These are phyloP conservation scores for Clanis bilineata DNA, from an alignment of 2,888 invertebrate genomes.

Conservation along the genomic window DNA sequence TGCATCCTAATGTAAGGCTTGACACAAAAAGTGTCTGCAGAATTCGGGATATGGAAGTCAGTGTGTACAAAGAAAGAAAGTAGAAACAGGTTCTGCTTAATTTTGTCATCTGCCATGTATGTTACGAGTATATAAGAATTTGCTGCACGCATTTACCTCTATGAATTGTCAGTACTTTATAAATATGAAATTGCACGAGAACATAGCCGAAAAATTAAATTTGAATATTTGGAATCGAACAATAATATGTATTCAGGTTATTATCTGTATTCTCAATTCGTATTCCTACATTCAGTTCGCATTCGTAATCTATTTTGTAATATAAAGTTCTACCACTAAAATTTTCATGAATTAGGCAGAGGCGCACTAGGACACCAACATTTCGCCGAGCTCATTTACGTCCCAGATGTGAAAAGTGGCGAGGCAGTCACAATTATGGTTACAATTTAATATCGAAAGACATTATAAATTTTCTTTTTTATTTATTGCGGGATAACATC, in stretches of 20 bases:
- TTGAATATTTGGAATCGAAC: neutral
- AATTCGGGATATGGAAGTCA: no score
- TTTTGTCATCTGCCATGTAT: no score
- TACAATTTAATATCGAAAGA: no score
- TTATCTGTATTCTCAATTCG: neutral
- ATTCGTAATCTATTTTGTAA: neutral
- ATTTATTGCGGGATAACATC: neutral
- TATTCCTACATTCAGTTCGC: neutral
- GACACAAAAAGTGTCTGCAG: no score
- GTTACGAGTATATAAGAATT: neutral
- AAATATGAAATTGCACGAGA: neutral
- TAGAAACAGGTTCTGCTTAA: no score
- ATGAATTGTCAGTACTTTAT: neutral
- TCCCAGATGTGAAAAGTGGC: no score
- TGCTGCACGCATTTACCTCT: neutral
- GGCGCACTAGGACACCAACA: no score
- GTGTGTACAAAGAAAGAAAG: no score
- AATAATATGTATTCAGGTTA: neutral
- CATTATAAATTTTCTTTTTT: neutral
- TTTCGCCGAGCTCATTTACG: no score
- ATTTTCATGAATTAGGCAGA: no score
- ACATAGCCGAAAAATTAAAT: neutral
- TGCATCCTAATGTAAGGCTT: no score
- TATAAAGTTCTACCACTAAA: neutral
- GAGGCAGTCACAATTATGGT: no score